phyloP scores from a whole-genome alignment of 2,888 invertebrate genomes.

The Craniophora ligustri region DNA sequence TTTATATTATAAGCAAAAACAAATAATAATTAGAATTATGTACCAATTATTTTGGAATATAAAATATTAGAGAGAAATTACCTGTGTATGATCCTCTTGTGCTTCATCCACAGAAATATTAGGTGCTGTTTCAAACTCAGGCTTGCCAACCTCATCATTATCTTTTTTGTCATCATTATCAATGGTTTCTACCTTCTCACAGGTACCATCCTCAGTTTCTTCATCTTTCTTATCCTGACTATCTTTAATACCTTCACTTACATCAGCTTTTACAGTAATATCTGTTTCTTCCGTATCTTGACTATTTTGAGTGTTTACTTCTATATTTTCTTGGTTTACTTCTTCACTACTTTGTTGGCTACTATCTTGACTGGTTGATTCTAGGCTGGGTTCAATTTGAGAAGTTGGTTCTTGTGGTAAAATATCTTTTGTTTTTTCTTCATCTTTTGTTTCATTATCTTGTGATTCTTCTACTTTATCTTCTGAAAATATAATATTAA shows the following conservation, averaged over 20 bases:
- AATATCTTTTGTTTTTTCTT: slow-evolving; percentile 55
- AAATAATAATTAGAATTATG: too few species aligned
- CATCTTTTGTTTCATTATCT: slow-evolving; percentile 32
- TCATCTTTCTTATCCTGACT: slow-evolving; percentile 55
- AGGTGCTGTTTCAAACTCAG: slow-evolving; percentile 87
- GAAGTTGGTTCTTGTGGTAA: slow-evolving; percentile 49
- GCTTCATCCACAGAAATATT: slow-evolving; percentile 79
- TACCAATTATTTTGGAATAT: too few species aligned
- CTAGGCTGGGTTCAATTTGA: background rate
- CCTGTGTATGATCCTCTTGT: slow-evolving; percentile 84
- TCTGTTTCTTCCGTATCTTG: slow-evolving; percentile 28
- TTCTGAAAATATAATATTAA: slow-evolving; percentile 1
- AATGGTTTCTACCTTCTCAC: slow-evolving; percentile 21
- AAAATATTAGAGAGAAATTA: too few species aligned
- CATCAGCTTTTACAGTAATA: slow-evolving; percentile 50
- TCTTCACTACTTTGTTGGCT: slow-evolving; percentile 47
- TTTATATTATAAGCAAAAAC: too few species aligned
- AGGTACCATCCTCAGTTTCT: background rate
- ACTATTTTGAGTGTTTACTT: slow-evolving; percentile 20
- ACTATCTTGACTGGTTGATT: slow-evolving; percentile 30
- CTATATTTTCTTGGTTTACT: slow-evolving; percentile 26
- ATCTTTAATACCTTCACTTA: slow-evolving; percentile 54
- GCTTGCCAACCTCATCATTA: slow-evolving; percentile 74
- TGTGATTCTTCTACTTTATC: slow-evolving; percentile 36
- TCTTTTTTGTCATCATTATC: slow-evolving; percentile 61